Base-by-base conservation (phyloP, 2,113 vertebrate species). In the sheep (Ovis aries) region DNA sequence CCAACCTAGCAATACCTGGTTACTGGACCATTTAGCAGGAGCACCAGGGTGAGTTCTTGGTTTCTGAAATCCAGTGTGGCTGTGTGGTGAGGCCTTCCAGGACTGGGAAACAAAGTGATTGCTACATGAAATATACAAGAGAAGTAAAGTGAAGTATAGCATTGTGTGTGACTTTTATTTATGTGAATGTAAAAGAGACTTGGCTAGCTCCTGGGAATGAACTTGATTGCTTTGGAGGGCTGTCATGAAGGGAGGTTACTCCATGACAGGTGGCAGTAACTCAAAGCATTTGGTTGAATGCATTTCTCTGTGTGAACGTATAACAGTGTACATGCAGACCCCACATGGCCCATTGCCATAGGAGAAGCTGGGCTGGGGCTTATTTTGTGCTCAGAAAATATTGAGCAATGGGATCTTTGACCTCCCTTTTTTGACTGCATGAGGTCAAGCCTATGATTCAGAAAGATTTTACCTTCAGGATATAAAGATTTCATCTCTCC, bases 131-230 rank as follows among this genome's bases (percentile, higher is more conserved):
- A 27, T 57, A 64, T 55, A 31, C 15, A 86, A 40, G 36, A 57
- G 23, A 23, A 62, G 64, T 92, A 84, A 84, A 74, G 53, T 57
- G 55, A 82, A 94, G 19, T 45, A 50, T 12, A 55, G 9, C 40
- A 92, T 33, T 94, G 25, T 80, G 36, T 94, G 27, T 83, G 16
- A 55, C 91, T 92, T 96, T 84, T 95, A 88, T 55, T 96, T 60
- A 67, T 59, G 40, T 92, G 45, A 92, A 29, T 67, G 48, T 45
- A 95, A 92, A 92, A 97, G 74, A 50, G 21, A 95, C 13, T 97
- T 95, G 81, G 31, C 15, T 50, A 94, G 45, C 82, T 90, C 94
- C 52, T 92, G 81, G 17, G 21, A 97, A n/a, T 92, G n/a, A 95
- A 92, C 21, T 59, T 92, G 55, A 52, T 64, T 87, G 17, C 55